Percentiles rank a stretch among this genome's conserved stretches.
phyloP scores from a whole-genome alignment of 2,888 invertebrate genomes.

The Mythimna pallens region DNA sequence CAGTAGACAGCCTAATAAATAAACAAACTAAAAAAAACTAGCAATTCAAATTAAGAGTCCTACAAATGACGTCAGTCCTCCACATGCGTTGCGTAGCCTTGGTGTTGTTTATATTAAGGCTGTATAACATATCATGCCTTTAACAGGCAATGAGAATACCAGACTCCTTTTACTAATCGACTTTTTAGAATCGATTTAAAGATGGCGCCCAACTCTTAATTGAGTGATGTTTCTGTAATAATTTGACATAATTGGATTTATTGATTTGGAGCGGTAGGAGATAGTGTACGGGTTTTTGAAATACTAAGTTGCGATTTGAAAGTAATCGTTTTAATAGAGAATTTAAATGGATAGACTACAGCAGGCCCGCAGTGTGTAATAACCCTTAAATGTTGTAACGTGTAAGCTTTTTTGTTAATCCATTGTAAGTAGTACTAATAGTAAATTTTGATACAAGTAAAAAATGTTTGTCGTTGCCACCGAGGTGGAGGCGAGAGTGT shows the following conservation, averaged over 20 bases:
- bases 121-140: constrained; percentile 60
- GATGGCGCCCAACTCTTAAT: constrained; percentile 30
- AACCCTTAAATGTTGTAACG: not conserved
- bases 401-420: not conserved
- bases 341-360: too few species aligned
- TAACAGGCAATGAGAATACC: constrained; percentile 54
- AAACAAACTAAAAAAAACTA: constrained; percentile 15
- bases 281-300: too few species aligned
- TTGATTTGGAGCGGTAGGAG: not conserved
- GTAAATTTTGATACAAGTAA: too few species aligned
- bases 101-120: constrained; percentile 67
- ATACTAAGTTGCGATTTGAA: too few species aligned
- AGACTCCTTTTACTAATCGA: constrained; percentile 57
- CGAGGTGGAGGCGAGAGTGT: too few species aligned
- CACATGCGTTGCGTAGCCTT: constrained; percentile 73
- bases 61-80: constrained; percentile 68
- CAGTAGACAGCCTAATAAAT: not conserved
- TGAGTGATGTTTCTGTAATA: constrained; percentile 12
- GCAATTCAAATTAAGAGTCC: constrained; percentile 46
- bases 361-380: too few species aligned
- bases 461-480: too few species aligned
- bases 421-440: too few species aligned
- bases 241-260: not conserved
- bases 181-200: constrained; percentile 41
- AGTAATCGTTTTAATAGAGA: too few species aligned